phyloP scores from a whole-genome alignment of 2,113 vertebrate species.

The Tursiops truncatus region DNA sequence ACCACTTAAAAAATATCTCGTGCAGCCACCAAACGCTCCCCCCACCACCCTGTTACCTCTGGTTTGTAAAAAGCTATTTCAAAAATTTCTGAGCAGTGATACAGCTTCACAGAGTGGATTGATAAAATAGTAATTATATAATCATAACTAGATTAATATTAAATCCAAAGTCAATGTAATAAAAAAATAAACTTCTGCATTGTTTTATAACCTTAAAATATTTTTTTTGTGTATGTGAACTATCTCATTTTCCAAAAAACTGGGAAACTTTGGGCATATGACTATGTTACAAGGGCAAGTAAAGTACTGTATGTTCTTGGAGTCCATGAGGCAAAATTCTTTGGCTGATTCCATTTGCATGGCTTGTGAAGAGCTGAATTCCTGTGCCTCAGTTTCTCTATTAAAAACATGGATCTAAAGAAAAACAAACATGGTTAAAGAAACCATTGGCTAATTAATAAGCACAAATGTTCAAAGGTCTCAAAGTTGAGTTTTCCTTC shows the following conservation, averaged over 20 bases:
- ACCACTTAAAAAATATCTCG: not conserved
- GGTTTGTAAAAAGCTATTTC: constrained; percentile 4
- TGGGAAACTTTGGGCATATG: not conserved
- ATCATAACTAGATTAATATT: constrained; percentile 26
- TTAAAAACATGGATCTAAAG: not conserved
- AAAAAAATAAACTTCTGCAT: not conserved
- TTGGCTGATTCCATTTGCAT: not conserved
- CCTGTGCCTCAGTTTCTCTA: not conserved
- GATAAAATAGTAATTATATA: constrained; percentile 21
- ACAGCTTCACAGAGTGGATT: not conserved
- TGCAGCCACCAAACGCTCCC: not conserved
- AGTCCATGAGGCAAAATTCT: not conserved
- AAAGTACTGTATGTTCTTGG: not conserved
- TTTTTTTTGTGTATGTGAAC: not conserved
- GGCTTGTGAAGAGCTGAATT: not conserved
- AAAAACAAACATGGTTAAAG: not conserved
- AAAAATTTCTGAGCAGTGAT: constrained; percentile 39
- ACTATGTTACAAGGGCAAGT: not conserved
- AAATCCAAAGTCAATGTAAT: not conserved
- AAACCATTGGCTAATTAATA: not conserved
- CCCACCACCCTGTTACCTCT: not conserved
- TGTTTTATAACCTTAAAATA: not conserved
- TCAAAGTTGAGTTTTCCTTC: not conserved
- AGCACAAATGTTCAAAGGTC: not conserved
- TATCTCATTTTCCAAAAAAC: constrained; percentile 37